Conservation (phyloP, 2,888 invertebrate genomes). For the Orthosia incerta region DNA sequence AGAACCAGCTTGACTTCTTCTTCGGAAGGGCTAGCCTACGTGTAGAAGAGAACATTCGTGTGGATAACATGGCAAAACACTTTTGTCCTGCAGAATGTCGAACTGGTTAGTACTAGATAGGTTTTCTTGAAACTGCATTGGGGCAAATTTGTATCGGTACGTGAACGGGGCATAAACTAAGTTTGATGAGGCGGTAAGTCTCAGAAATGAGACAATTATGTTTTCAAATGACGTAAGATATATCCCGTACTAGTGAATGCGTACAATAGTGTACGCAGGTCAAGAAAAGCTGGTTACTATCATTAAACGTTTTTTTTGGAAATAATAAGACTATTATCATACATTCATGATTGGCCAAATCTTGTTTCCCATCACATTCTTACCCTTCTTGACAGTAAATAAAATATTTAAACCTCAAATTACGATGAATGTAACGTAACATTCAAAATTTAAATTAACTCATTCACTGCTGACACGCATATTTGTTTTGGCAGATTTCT, state of each 20-base stretch:
- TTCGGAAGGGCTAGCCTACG: too few relatives aligned
- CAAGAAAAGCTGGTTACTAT: not conserved
- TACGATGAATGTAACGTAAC: not conserved
- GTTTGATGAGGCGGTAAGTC: constrained; percentile 13
- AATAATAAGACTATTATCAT: too few relatives aligned
- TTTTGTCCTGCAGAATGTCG: too few relatives aligned
- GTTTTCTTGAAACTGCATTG: not conserved
- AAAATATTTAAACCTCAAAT: constrained; percentile 17
- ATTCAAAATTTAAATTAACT: constrained; percentile 27
- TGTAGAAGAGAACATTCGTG: too few relatives aligned
- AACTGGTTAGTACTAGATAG: too few relatives aligned
- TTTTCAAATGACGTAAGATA: constrained; percentile 14
- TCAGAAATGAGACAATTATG: constrained; percentile 12
- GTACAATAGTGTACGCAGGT: not conserved
- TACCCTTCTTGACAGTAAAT: not conserved
- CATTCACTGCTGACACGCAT: constrained; percentile 33
- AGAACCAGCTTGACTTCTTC: too few relatives aligned
- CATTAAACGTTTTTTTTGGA: too few relatives aligned
- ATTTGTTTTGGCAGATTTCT: constrained; percentile 50
- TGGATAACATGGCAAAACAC: too few relatives aligned
- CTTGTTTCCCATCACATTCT: not conserved
- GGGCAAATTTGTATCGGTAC: not conserved
- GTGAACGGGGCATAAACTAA: not conserved
- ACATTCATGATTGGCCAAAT: not conserved
- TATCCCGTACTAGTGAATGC: not conserved